Evolutionary conservation across 1,140 invertebrate genomes (phyloP).

Genomic region (Eulimnadia texana): DNA sequence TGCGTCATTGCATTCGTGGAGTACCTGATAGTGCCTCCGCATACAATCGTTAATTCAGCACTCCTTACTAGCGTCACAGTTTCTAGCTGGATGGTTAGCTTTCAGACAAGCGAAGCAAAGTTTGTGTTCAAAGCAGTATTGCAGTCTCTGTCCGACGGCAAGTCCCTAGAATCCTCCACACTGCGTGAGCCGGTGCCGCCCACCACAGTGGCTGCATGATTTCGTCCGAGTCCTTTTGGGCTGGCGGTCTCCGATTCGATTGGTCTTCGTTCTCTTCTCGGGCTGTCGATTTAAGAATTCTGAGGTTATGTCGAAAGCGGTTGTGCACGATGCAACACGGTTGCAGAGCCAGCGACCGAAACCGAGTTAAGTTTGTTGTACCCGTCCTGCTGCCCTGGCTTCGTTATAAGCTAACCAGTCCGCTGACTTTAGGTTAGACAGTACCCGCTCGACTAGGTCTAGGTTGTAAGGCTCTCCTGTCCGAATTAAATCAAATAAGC

Average conservation of each 20-base stretch:
- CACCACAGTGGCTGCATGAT: not conserved
- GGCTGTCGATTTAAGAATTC: too few species aligned
- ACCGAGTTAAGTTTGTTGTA: not conserved
- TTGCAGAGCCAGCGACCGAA: not conserved
- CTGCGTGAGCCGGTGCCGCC: not conserved
- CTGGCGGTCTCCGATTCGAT: too few species aligned
- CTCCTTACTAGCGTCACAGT: not conserved
- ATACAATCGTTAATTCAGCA: not conserved
- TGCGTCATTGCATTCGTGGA: not conserved
- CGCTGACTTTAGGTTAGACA: not conserved
- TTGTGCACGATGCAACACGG: not conserved
- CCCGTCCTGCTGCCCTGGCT: not conserved
- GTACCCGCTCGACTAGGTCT: conserved; percentile 8
- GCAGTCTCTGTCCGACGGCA: not conserved
- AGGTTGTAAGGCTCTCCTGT: not conserved
- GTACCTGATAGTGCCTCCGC: not conserved
- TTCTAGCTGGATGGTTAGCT: not conserved
- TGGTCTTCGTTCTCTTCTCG: too few species aligned
- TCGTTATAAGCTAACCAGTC: not conserved
- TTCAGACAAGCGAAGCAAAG: not conserved
- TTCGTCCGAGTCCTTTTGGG: too few species aligned
- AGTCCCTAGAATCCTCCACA: not conserved
- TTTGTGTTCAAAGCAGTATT: not conserved
- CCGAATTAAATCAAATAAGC: not conserved
- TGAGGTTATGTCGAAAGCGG: conserved; percentile 1